Percentiles rank a stretch among this genome's conserved stretches.
phyloP scores from a whole-genome alignment of 2,113 vertebrate species.

The Perccottus glenii region DNA sequence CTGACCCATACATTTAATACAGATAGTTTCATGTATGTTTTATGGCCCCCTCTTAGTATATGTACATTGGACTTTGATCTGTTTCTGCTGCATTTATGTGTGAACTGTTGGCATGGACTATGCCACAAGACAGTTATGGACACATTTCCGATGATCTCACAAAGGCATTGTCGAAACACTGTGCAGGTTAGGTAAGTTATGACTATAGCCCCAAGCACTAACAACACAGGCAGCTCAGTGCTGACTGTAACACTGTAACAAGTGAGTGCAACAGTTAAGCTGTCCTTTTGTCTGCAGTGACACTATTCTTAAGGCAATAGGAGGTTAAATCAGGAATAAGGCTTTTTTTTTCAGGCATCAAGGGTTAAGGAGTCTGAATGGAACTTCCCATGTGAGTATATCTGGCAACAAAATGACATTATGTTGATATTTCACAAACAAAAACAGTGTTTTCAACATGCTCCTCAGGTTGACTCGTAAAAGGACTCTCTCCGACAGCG shows the following conservation, averaged over 20 bases:
- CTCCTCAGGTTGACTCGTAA: conserved; percentile 44
- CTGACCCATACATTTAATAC: not conserved
- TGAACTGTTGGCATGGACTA: not conserved
- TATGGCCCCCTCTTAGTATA: too few species aligned
- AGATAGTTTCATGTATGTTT: not conserved
- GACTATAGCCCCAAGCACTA: not conserved
- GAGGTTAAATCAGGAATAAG: not conserved
- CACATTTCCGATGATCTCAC: not conserved
- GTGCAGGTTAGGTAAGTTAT: not conserved
- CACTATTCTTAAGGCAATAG: not conserved
- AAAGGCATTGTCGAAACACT: not conserved
- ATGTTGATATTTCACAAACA: too few species aligned
- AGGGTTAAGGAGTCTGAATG: conserved; percentile 23
- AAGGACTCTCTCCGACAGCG: not conserved
- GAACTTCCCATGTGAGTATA: conserved; percentile 52
- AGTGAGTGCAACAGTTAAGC: not conserved
- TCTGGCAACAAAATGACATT: not conserved
- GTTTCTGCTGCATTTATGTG: not conserved
- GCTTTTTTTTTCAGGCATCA: not conserved
- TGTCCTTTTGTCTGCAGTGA: not conserved
- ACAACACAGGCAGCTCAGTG: conserved; percentile 30
- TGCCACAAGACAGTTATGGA: not conserved
- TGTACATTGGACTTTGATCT: not conserved
- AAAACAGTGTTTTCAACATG: not conserved
- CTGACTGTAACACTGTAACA: not conserved